Evolutionary conservation across 2,113 vertebrate genomes (phyloP), one percentile per base, ranked within the genome.

Genomic region (Melanocharis versteri): DNA sequence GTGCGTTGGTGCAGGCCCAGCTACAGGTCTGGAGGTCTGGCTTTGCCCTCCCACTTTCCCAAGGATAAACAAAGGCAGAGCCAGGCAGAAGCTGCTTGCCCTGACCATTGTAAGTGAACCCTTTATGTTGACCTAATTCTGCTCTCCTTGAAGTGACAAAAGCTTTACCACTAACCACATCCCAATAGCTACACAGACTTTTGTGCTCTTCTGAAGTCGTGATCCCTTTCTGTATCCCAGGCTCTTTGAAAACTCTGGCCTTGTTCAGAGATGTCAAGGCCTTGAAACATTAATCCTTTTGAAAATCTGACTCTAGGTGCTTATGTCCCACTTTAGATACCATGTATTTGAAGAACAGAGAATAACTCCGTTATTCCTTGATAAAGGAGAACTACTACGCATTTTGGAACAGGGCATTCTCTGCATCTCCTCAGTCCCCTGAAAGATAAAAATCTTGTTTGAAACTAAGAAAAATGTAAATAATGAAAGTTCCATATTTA

Each of bases 111-210:
- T 61, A 70, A 68, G 26, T 48, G 57, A 72, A 71, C 35, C 37
- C 75, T 97, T 85, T 40, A 68, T 53, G 35, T 48, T 87, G 62
- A 92, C 75, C 78, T 95, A 72, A 85, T 91, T 87, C 62, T 87
- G 12, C 35, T 91, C 23, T 68, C 35, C 60, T 87, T 85, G 73
- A 93, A 76, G 73, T 69, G 70, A 50, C 73, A 73, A 86, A 69
- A 68, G 65, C 58, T 91, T 89, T 89, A 45, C 15, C 31, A 24
- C n/a, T 87, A 82, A 33, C 70, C n/a, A 57, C 2, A 9, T 87
- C 66, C 68, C 79, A 57, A 54, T 37, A 75, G 65, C 77, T 83
- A 40, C 14, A 40, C 31, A 79, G 61, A 53, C n/a, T 33, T 79
- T 75, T 57, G 54, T 86, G 66, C 54, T 80, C 33, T 69, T 69